Evolutionary conservation across 1,140 invertebrate species (phyloP).

Genomic region (Sycobia sp.): DNA sequence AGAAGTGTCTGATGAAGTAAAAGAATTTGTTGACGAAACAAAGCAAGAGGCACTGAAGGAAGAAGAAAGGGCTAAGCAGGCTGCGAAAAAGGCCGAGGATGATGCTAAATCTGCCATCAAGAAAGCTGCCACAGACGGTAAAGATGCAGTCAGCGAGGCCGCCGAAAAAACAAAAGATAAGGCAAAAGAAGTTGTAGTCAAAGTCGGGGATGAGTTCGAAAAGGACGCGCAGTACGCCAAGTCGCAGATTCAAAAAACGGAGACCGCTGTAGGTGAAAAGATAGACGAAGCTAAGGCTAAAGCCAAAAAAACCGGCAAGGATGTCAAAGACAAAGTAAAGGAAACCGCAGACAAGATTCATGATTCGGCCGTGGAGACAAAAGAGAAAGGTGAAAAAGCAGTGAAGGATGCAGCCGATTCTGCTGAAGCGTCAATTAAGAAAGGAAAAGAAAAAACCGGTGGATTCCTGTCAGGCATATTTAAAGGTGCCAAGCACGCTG

Average conservation of each 20-base stretch:
- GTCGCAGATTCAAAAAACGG: slow-evolving; percentile 37
- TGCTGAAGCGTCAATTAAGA: slow-evolving; percentile 36
- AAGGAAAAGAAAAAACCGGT: slow-evolving; percentile 2
- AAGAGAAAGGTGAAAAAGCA: slow-evolving; percentile 2
- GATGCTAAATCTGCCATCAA: background rate
- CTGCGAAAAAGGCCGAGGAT: slow-evolving; percentile 34
- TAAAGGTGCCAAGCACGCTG: slow-evolving; percentile 48
- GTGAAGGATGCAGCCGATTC: slow-evolving; percentile 29
- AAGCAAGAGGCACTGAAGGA: slow-evolving; percentile 3
- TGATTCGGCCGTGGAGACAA: background rate
- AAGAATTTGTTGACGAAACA: slow-evolving; percentile 27
- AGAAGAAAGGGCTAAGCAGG: slow-evolving; percentile 35
- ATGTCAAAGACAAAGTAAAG: slow-evolving; percentile 40
- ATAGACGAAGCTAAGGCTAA: slow-evolving; percentile 35
- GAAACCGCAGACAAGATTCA: slow-evolving; percentile 19
- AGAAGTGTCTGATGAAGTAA: background rate
- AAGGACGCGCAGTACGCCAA: too few relatives aligned
- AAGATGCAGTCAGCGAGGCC: slow-evolving; percentile 17
- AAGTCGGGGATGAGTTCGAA: background rate
- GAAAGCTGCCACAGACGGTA: background rate
- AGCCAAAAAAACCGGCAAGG: background rate
- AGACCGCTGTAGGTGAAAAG: background rate
- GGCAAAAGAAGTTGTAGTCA: slow-evolving; percentile 4
- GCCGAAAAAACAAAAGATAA: slow-evolving; percentile 20
- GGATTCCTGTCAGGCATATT: slow-evolving; percentile 40